Percentiles rank a stretch among this genome's conserved stretches.
Evolutionary conservation across 2,888 invertebrate species (phyloP).

Genomic region (Pseudeuparius sepicola): DNA sequence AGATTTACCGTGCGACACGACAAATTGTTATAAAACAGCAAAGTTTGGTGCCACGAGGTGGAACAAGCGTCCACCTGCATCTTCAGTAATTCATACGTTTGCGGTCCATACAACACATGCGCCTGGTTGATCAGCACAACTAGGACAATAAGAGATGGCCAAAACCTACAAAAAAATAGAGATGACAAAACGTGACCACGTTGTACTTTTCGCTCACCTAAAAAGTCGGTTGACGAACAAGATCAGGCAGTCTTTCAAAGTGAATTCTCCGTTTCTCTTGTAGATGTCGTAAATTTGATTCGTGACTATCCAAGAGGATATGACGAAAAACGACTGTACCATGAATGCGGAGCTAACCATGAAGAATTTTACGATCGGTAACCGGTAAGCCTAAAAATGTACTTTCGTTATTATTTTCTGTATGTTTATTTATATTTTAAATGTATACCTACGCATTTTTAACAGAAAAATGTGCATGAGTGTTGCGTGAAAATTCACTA

Average conservation of each 20-base stretch:
- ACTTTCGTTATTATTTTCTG: too few species aligned
- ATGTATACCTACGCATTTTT: too few species aligned
- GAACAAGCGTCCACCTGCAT: conserved; percentile 5
- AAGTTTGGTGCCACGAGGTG: conserved; percentile 9
- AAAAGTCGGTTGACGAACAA: conserved; percentile 15
- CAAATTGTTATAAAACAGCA: conserved; percentile 13
- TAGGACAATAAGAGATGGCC: neutral
- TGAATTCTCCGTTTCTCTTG: conserved; percentile 8
- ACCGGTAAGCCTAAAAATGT: too few species aligned
- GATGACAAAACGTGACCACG: neutral
- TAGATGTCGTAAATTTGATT: conserved; percentile 12
- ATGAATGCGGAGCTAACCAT: too few species aligned
- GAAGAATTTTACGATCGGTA: too few species aligned
- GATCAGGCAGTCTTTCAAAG: conserved; percentile 7
- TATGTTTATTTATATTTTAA: too few species aligned
- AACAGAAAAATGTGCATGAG: too few species aligned
- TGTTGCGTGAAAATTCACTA: too few species aligned
- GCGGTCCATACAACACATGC: conserved; percentile 8
- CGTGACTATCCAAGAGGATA: conserved; percentile 16
- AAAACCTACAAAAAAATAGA: conserved; percentile 4
- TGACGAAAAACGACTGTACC: conserved; percentile 12
- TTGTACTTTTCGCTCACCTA: conserved; percentile 12
- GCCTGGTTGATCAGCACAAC: neutral
- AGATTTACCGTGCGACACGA: conserved; percentile 4
- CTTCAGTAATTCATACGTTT: conserved; percentile 3